Percentiles rank a stretch among this genome's conserved stretches.
Conservation (phyloP, 2,797 vertebrate genomes). For the Rhynchonycteris naso region DNA sequence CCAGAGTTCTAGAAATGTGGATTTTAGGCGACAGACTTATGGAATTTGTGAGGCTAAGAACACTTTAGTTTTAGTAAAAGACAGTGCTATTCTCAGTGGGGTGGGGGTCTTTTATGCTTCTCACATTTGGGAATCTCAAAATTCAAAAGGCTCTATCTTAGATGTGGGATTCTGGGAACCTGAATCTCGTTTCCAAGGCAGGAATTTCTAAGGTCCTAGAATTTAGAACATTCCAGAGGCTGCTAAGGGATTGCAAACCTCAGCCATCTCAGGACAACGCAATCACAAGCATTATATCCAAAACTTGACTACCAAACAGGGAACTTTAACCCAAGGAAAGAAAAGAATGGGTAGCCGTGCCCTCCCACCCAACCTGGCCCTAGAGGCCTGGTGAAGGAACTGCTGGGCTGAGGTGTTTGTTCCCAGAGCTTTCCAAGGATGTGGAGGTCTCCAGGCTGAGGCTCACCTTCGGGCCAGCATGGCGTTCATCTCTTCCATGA, state of each 20-base stretch:
- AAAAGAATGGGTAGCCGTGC: neutral
- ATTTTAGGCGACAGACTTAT: neutral
- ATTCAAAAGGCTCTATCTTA: neutral
- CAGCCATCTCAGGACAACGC: neutral
- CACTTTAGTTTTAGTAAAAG: neutral
- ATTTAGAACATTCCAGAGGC: neutral
- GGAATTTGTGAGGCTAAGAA: neutral
- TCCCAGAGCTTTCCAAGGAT: neutral
- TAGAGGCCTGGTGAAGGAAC: neutral
- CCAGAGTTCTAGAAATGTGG: neutral
- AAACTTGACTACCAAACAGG: neutral
- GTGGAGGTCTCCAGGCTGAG: rapidly evolving
- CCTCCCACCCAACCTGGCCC: neutral
- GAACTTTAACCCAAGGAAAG: neutral
- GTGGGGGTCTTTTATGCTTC: neutral
- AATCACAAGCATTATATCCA: neutral
- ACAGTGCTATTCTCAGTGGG: neutral
- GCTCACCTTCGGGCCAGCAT: constrained; percentile 91
- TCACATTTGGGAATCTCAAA: neutral
- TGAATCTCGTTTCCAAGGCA: neutral
- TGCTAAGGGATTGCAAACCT: neutral
- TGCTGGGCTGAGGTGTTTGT: neutral
- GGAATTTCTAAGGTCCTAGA: neutral
- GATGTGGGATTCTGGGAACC: neutral
- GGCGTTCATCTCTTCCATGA: constrained; percentile 95